A percentile compares a stretch with the other conserved stretches of the same genome.
Conservation (phyloP, 1,140 invertebrate species). For the Coptotermes formosanus region DNA sequence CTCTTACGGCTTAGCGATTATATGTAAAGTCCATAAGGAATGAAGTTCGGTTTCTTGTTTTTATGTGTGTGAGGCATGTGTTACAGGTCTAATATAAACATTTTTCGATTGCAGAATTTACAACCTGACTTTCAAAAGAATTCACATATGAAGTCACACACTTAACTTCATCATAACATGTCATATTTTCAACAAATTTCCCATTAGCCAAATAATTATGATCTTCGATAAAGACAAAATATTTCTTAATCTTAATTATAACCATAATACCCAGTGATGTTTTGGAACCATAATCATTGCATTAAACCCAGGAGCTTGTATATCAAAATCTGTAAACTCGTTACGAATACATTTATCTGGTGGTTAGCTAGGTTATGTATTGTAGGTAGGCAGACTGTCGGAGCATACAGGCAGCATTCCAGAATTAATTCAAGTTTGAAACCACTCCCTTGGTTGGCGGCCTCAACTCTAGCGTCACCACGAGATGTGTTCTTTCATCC, state of each 20-base stretch:
- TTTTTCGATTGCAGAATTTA: neutral
- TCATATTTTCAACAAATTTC: neutral
- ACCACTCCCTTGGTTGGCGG: slow-evolving; percentile 12
- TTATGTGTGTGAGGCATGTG: too few species aligned
- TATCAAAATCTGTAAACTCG: neutral
- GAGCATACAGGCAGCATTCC: slow-evolving; percentile 1
- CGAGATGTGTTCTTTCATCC: neutral
- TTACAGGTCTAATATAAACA: neutral
- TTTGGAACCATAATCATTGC: neutral
- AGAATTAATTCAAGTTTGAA: slow-evolving; percentile 15
- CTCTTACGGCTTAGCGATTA: too few species aligned
- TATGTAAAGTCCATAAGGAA: too few species aligned
- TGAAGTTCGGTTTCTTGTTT: too few species aligned
- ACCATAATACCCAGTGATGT: neutral
- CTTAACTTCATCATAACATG: neutral
- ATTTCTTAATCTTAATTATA: neutral
- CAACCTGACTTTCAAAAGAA: neutral
- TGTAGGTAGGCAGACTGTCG: neutral
- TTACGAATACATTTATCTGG: neutral
- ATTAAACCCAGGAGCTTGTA: neutral
- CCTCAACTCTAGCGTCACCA: neutral
- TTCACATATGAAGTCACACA: neutral
- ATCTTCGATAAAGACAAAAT: neutral
- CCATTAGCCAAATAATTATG: neutral
- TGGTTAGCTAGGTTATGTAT: neutral